A percentile compares a stretch with the other conserved stretches of the same genome.
These are phyloP conservation scores for Oncorhynchus masou DNA, from an alignment of 2,113 vertebrate genomes.

Conservation along the genomic window DNA sequence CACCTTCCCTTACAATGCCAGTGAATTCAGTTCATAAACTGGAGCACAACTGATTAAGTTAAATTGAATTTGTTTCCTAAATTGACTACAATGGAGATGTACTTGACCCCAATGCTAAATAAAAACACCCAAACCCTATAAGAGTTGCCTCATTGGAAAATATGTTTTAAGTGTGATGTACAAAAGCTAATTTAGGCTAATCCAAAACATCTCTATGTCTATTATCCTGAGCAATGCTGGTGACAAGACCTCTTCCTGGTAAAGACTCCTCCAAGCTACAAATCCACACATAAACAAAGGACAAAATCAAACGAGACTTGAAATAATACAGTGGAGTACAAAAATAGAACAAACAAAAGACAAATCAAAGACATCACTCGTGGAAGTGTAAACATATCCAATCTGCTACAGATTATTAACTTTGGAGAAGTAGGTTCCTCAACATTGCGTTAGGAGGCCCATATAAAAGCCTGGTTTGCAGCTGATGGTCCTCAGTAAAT, in stretches of 20 bases:
- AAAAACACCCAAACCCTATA: conserved; percentile 6
- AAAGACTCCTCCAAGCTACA: conserved; percentile 54
- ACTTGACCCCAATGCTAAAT: not conserved
- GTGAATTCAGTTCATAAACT: conserved; percentile 45
- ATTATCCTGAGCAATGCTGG: conserved; percentile 64
- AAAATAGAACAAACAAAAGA: conserved; percentile 50
- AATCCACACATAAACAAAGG: conserved; percentile 35
- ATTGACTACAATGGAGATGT: conserved; percentile 23
- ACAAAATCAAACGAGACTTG: conserved; percentile 16
- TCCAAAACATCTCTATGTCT: not conserved
- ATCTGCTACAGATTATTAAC: conserved; percentile 64
- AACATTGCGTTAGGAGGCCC: conserved; percentile 1
- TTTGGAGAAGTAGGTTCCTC: not conserved
- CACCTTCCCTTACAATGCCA: conserved; percentile 17
- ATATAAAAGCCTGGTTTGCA: conserved; percentile 18
- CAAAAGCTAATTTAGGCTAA: conserved; percentile 45
- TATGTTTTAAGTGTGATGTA: conserved; percentile 47
- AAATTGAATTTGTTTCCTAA: conserved; percentile 17
- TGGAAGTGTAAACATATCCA: conserved; percentile 69
- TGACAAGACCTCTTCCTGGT: conserved; percentile 54
- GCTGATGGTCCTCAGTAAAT: conserved; percentile 14
- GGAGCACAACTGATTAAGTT: not conserved
- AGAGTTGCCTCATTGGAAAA: conserved; percentile 38
- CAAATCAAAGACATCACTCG: conserved; percentile 41
- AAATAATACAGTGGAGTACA: conserved; percentile 50